Conservation (phyloP, 2,113 vertebrate species). For the Phoenicopterus ruber region DNA sequence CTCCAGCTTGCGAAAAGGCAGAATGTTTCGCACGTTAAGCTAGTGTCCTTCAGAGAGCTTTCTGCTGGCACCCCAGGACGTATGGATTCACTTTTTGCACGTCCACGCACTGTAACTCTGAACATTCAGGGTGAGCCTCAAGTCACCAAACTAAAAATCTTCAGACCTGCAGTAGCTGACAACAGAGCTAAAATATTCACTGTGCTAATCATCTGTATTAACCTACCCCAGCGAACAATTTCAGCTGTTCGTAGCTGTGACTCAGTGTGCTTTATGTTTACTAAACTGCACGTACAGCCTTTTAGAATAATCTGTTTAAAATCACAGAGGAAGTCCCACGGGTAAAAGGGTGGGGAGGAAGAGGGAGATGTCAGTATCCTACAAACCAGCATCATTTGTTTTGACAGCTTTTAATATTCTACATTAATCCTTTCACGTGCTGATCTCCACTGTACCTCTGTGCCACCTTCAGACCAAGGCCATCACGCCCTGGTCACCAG, state of each 20-base stretch:
- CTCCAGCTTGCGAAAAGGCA: not conserved
- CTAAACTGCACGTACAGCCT: not conserved
- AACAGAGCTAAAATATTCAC: not conserved
- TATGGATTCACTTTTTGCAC: fast-evolving
- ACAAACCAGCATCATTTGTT: constrained; percentile 22
- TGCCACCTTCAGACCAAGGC: not conserved
- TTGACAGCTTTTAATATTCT: constrained; percentile 48
- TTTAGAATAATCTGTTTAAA: constrained; percentile 8
- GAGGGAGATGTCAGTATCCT: constrained; percentile 38
- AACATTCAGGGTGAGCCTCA: not conserved
- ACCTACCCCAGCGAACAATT: not conserved
- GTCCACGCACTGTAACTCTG: fast-evolving
- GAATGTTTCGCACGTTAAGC: not conserved
- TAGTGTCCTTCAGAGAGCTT: not conserved
- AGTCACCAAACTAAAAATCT: not conserved
- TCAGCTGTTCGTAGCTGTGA: not conserved
- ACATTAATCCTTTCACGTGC: not conserved
- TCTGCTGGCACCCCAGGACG: fast-evolving
- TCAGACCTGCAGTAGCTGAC: not conserved
- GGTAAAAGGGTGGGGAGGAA: constrained; percentile 48
- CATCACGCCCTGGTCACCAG: not conserved
- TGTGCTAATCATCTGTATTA: not conserved
- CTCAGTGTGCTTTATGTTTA: constrained; percentile 6
- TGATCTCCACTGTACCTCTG: not conserved
- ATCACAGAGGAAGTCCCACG: not conserved